These are phyloP conservation scores for Diphyllodes magnificus DNA, from an alignment of 2,113 vertebrate genomes.

Conservation along the genomic window DNA sequence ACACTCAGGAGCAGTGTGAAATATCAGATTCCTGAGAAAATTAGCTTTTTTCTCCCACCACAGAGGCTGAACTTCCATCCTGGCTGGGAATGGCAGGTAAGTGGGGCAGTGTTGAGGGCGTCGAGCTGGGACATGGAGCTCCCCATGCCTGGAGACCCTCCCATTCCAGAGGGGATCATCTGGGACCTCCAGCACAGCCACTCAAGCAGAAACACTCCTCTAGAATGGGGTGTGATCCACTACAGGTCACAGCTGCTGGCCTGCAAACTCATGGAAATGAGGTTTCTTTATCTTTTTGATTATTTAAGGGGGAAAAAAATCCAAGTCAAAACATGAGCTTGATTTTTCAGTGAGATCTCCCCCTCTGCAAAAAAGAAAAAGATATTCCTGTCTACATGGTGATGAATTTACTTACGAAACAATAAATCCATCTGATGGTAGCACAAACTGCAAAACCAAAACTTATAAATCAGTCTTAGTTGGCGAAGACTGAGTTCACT, in stretches of 20 bases:
- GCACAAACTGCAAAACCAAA: slow-evolving; percentile 41
- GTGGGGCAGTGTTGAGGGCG: not conserved
- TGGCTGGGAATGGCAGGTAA: not conserved
- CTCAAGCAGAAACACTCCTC: not conserved
- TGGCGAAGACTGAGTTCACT: slow-evolving; percentile 48
- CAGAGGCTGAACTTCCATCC: not conserved
- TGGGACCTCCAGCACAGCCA: not conserved
- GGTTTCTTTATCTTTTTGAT: not conserved
- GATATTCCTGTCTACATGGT: slow-evolving; percentile 31
- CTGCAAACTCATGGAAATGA: not conserved
- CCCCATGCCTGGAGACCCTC: not conserved
- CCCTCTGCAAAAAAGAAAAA: not conserved
- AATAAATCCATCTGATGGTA: slow-evolving; percentile 49
- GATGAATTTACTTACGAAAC: slow-evolving; percentile 50
- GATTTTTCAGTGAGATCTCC: not conserved
- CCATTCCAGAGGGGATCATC: not conserved
- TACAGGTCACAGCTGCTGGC: not conserved
- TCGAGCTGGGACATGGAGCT: not conserved
- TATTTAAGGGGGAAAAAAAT: not conserved
- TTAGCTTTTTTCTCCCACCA: not conserved
- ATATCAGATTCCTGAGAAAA: not conserved
- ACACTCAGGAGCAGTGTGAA: not conserved
- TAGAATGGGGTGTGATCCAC: not conserved
- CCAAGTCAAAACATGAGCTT: not conserved
- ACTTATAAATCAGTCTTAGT: slow-evolving; percentile 14